phyloP scores from a whole-genome alignment of 1,140 invertebrate species.

The Uloborus diversus region DNA sequence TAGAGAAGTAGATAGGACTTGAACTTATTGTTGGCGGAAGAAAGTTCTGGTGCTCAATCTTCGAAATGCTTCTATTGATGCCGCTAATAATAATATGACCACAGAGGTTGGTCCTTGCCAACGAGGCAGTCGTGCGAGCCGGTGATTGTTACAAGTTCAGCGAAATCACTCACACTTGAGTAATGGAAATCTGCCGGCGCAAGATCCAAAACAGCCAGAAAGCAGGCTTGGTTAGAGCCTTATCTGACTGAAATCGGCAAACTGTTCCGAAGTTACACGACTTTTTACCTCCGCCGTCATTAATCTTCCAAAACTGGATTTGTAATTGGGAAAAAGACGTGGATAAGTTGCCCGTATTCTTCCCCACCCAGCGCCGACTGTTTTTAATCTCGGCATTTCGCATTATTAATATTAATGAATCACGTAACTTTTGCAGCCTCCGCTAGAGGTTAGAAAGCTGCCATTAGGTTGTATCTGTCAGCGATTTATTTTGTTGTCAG shows the following conservation, averaged over 20 bases:
- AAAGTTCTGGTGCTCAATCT: too few relatives aligned
- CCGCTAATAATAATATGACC: slow-evolving; percentile 24
- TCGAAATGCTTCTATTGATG: too few relatives aligned
- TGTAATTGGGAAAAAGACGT: slow-evolving; percentile 46
- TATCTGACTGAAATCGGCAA: slow-evolving; percentile 42
- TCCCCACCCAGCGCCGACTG: slow-evolving; percentile 4
- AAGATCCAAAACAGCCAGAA: slow-evolving; percentile 2
- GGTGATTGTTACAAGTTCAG: slow-evolving; percentile 12
- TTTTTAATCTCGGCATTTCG: slow-evolving; percentile 32
- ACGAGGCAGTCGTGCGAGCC: neutral
- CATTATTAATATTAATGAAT: slow-evolving; percentile 56
- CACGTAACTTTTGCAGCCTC: neutral
- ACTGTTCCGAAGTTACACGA: slow-evolving; percentile 48
- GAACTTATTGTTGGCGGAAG: too few relatives aligned
- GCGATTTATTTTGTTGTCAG: slow-evolving; percentile 51
- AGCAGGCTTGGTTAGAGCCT: slow-evolving; percentile 26
- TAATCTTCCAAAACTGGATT: slow-evolving; percentile 51
- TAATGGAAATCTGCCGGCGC: slow-evolving; percentile 14
- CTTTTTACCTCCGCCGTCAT: slow-evolving; percentile 46
- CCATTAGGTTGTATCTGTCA: slow-evolving; percentile 40
- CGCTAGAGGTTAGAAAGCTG: slow-evolving; percentile 5
- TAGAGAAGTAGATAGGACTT: too few relatives aligned
- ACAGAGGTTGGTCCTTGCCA: slow-evolving; percentile 12
- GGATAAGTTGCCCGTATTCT: slow-evolving; percentile 40
- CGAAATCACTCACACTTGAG: slow-evolving; percentile 40